A percentile compares a stretch with the other conserved stretches of the same genome.
Evolutionary conservation across 92 coral and sea anemone genomes (phyloP).

Genomic region (Virgularia gustaviana): DNA sequence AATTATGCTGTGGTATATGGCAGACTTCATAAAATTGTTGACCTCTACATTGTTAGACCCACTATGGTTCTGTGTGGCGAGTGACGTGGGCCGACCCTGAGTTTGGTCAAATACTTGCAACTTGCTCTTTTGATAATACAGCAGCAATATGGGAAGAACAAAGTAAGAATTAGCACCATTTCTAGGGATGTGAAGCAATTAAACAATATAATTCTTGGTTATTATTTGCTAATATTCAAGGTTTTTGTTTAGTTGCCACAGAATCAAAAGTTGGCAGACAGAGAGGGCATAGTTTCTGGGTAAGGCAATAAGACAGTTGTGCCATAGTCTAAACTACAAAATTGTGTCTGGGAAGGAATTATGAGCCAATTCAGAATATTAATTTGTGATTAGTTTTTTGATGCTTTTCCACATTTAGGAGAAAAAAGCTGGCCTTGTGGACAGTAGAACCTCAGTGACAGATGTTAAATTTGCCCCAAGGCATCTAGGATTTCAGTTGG

Average conservation of each 20-base stretch:
- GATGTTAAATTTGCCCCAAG: constrained; percentile 97
- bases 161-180: constrained; percentile 49
- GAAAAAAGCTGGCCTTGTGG: constrained; percentile 84
- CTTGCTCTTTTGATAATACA: constrained; percentile 97
- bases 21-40: background rate
- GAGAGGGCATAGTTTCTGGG: constrained; percentile 39
- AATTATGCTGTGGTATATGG: too few species aligned
- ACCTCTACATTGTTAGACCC: constrained; percentile 56
- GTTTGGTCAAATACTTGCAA: constrained; percentile 95
- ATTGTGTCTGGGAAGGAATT: too few species aligned
- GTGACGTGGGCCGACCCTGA: constrained; percentile 99
- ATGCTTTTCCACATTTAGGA: constrained; percentile 58
- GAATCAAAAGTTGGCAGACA: constrained; percentile 20
- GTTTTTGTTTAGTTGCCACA: constrained; percentile 17
- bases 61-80: constrained; percentile 98
- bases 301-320: background rate
- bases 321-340: background rate
- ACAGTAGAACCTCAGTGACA: constrained; percentile 96
- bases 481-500: constrained; percentile 83
- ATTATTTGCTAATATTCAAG: constrained; percentile 57
- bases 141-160: constrained; percentile 99
- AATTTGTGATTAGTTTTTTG: too few species aligned
- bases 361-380: too few species aligned
- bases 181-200: background rate
- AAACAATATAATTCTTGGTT: background rate